Conservation (phyloP, 2,797 vertebrate species). For the Neosilurus hyrtlii region DNA sequence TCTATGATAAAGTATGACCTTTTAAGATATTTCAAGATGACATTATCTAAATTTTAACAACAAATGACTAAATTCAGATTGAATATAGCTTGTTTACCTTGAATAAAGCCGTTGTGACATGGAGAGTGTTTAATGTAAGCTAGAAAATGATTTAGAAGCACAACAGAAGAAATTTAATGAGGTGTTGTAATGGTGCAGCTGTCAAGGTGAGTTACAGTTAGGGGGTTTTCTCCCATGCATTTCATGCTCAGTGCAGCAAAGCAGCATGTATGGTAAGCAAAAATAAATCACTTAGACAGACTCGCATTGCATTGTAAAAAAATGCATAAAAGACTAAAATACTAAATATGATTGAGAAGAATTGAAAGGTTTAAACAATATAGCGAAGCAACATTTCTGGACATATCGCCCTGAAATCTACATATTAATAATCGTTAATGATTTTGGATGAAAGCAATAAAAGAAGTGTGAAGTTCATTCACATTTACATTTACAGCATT, state of each 20-base stretch:
- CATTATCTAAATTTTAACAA: neutral
- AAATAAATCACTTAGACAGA: neutral
- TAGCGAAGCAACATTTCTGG: neutral
- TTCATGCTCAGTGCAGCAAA: constrained; percentile 20
- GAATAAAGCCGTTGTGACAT: neutral
- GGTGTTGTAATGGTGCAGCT: constrained; percentile 4
- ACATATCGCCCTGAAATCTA: neutral
- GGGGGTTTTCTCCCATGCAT: neutral
- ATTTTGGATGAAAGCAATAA: neutral
- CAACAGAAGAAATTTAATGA: constrained; percentile 20
- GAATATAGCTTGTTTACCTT: neutral
- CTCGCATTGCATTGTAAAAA: neutral
- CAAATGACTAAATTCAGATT: neutral
- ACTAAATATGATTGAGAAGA: neutral
- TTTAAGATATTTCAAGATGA: neutral
- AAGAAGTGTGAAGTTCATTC: neutral
- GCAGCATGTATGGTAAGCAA: neutral
- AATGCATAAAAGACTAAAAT: neutral
- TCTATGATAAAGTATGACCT: neutral
- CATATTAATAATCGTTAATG: neutral
- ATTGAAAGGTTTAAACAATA: neutral
- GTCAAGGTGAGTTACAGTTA: neutral
- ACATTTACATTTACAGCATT: no score
- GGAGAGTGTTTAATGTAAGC: constrained; percentile 8
- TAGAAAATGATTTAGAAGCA: constrained; percentile 17